These are phyloP conservation scores for Lathamus discolor DNA, from an alignment of 2,113 vertebrate species.

Conservation along the genomic window DNA sequence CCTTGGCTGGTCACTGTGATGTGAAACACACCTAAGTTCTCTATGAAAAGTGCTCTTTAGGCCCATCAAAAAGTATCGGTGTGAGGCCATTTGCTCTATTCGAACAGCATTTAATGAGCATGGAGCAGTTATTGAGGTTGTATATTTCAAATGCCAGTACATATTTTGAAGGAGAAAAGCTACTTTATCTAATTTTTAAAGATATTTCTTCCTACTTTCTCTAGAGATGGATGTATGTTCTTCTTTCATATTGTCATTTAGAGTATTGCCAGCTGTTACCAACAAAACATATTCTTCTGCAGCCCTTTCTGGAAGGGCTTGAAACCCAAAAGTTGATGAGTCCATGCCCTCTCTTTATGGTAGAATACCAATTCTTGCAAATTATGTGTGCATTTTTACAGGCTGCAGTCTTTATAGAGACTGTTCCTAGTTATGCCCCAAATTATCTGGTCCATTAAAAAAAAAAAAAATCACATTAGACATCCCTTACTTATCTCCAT, in stretches of 20 bases:
- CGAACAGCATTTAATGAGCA: neutral
- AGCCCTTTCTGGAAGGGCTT: neutral
- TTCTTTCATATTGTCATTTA: neutral
- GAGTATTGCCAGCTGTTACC: neutral
- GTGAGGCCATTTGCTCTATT: neutral
- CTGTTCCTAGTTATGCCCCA: slow-evolving; percentile 43
- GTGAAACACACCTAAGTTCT: neutral
- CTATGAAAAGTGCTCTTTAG: neutral
- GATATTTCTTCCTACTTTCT: neutral
- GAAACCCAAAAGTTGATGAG: neutral
- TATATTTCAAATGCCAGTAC: neutral
- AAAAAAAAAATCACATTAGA: slow-evolving; percentile 19
- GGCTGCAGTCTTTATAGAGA: neutral
- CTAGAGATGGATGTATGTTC: neutral
- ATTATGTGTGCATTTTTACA: neutral
- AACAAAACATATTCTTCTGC: neutral
- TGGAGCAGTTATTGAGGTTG: neutral
- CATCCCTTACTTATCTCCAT: slow-evolving; percentile 48
- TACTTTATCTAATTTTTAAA: neutral
- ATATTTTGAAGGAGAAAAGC: neutral
- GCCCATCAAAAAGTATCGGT: neutral
- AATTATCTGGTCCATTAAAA: slow-evolving; percentile 67
- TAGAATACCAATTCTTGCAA: neutral
- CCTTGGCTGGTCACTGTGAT: neutral
- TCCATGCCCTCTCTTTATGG: neutral